Conservation (phyloP, 2,113 vertebrate genomes). For the Chaetodon auriga region DNA sequence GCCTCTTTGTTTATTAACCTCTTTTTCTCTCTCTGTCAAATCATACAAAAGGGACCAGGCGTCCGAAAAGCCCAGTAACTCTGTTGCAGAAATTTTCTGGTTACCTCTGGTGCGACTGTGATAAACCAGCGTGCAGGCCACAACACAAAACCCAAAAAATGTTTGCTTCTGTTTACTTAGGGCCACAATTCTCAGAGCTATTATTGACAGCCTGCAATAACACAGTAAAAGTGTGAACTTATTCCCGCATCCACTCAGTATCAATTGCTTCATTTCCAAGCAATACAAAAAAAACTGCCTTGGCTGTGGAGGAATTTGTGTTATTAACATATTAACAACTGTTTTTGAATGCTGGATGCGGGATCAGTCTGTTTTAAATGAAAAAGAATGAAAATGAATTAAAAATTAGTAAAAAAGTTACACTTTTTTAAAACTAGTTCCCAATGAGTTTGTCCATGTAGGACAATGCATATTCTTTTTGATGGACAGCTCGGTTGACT, state of each 20-base stretch:
- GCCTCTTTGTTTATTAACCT: neutral
- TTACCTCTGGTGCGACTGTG: neutral
- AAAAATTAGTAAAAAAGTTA: too few species aligned
- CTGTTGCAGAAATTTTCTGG: neutral
- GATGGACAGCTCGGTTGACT: constrained; percentile 1
- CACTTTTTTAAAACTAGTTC: neutral
- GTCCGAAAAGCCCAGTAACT: neutral
- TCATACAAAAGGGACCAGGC: constrained; percentile 1
- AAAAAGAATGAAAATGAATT: too few species aligned
- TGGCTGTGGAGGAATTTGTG: neutral
- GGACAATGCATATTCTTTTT: neutral
- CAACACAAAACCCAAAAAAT: neutral
- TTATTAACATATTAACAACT: constrained; percentile 11
- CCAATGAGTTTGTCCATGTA: neutral
- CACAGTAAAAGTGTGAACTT: constrained; percentile 3
- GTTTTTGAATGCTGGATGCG: constrained; percentile 11
- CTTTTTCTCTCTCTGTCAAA: neutral
- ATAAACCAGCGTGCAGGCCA: neutral
- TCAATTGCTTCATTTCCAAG: constrained; percentile 11
- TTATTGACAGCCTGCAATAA: constrained; percentile 14
- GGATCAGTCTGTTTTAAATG: too few species aligned
- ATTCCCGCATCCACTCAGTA: neutral
- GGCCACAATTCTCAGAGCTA: constrained; percentile 12
- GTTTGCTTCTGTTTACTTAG: neutral
- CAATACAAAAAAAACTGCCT: neutral